Evolutionary conservation across 2,888 invertebrate genomes (phyloP).

Genomic region (Nomada fucata): DNA sequence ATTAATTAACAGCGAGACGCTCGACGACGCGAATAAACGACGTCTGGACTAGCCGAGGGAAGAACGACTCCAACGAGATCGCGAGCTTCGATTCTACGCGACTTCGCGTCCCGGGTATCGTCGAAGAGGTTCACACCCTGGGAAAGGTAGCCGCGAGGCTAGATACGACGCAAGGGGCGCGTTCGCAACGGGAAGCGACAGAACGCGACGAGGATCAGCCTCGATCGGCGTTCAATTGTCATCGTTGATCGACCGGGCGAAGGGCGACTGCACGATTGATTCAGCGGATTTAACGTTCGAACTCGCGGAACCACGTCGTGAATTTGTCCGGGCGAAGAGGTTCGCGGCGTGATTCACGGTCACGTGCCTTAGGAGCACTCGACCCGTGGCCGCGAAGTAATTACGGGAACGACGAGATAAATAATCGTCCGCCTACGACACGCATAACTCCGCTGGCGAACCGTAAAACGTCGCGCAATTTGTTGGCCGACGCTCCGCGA

Average conservation of each 20-base stretch:
- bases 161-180: too few relatives aligned
- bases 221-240: constrained; percentile 72
- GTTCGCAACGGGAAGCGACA: too few relatives aligned
- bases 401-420: constrained; percentile 71
- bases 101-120: too few relatives aligned
- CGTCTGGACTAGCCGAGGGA: not conserved
- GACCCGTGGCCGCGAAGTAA: constrained; percentile 65
- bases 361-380: constrained; percentile 58
- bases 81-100: not conserved
- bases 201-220: constrained; percentile 32
- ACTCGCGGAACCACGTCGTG: constrained; percentile 44
- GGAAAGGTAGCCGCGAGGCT: not conserved
- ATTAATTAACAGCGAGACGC: not conserved
- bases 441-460: constrained; percentile 50
- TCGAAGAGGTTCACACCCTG: too few relatives aligned
- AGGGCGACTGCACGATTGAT: constrained; percentile 71
- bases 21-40: constrained; percentile 2
- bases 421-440: constrained; percentile 69
- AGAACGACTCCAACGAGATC: not conserved
- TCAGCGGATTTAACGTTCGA: constrained; percentile 66
- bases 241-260: constrained; percentile 72
- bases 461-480: constrained; percentile 57
- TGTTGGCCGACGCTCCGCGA: constrained; percentile 42
- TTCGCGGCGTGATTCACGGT: constrained; percentile 61
- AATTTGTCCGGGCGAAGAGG: constrained; percentile 20